Evolutionary conservation across 37 sponge, comb jelly and placozoan species (phyloP), one percentile per base, ranked within the genome.

Genomic region (Beroe forskalii): DNA sequence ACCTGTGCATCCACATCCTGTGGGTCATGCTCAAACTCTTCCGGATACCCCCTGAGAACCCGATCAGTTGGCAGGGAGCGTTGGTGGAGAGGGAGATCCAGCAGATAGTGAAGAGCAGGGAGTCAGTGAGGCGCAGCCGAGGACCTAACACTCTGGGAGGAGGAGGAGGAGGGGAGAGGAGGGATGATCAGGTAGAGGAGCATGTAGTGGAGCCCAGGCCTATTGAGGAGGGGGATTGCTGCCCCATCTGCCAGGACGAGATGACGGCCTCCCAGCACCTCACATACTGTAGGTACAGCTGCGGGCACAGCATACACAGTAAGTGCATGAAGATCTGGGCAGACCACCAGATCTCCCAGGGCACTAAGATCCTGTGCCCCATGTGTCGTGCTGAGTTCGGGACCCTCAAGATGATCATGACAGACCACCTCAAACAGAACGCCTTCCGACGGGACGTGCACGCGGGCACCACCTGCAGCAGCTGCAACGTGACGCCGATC

Each of bases 271-370:
- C 75, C 0, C 75, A 91, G 12, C 75, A 91, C 62, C 63, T 44
- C 80, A 72, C 76, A 8, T 90, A 61, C 90, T 91, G 90, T 89
- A 94, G 93, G 89, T 90, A 90, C 62, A 90, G 96, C 41, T 92
- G 97, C 91, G 97, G 97, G 20, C 91, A 96, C 76, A 95, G 92
- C 61, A 67, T 95, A 31, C 97, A 97, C 83, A 61, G 94, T 20
- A 97, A 93, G 86, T 97, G 97, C 61, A 95, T 97, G 93, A 95
- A 94, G 94, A 91, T 97, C 40, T 95, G 95, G 96, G 96, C 96
- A 32, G 96, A 95, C 62, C 96, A 97, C 61, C 97, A 95, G 89
- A 89, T 91, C 90, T 91, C 92, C 32, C 96, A 96, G 0, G 96
- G 94, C 42, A 43, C 36, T 9, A 90, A 55, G 31, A 83, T 97